Evolutionary conservation across 2,888 invertebrate genomes (phyloP).

Genomic region (Euplagia quadripunctaria): DNA sequence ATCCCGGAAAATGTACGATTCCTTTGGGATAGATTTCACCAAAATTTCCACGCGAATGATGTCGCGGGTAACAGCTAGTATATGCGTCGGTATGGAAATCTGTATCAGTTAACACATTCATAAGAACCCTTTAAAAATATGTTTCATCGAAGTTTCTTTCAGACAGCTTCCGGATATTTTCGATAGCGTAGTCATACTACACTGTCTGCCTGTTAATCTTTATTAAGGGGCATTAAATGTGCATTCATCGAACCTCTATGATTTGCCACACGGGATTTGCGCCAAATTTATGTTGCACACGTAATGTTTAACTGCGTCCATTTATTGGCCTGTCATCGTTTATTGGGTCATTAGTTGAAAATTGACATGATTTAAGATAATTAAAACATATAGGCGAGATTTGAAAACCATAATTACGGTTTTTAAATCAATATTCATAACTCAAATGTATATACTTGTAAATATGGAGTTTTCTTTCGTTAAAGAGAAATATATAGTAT

Average conservation of each 20-base stretch:
- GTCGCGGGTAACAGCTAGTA: too few relatives aligned
- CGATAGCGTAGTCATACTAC: constrained; percentile 14
- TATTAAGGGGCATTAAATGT: constrained; percentile 80
- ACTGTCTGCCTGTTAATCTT: constrained; percentile 76
- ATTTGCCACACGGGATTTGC: constrained; percentile 56
- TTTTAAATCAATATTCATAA: too few relatives aligned
- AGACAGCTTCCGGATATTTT: background rate
- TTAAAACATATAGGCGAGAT: background rate
- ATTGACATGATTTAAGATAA: background rate
- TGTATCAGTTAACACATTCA: too few relatives aligned
- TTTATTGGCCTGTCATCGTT: constrained; percentile 43
- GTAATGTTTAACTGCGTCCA: constrained; percentile 55
- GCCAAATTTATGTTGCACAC: constrained; percentile 67
- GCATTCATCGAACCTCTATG: constrained; percentile 60
- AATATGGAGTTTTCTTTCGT: too few relatives aligned
- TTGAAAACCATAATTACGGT: background rate
- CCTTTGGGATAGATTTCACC: too few relatives aligned
- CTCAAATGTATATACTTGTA: too few relatives aligned
- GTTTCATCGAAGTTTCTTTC: background rate
- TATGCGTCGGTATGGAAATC: too few relatives aligned
- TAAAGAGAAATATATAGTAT: too few relatives aligned
- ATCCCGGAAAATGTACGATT: too few relatives aligned
- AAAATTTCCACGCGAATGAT: too few relatives aligned
- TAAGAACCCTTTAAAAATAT: too few relatives aligned
- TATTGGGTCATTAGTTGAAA: background rate